These are phyloP conservation scores for Dromaius novaehollandiae DNA, from an alignment of 2,113 vertebrate genomes.

Conservation along the genomic window DNA sequence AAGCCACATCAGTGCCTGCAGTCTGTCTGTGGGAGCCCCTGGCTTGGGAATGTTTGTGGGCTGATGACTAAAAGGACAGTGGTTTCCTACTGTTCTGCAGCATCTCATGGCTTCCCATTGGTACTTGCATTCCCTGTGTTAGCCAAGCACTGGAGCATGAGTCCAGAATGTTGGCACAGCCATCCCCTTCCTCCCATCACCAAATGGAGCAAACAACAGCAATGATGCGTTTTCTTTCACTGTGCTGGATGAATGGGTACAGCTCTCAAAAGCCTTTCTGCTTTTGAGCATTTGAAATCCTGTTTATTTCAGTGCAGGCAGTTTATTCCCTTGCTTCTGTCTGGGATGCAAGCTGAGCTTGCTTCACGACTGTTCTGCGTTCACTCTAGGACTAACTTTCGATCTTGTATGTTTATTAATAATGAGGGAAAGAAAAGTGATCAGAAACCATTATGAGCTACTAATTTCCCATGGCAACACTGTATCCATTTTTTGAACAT, in stretches of 20 bases:
- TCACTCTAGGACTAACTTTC: no score
- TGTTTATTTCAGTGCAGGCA: not conserved
- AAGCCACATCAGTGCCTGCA: no score
- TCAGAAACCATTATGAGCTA: not conserved
- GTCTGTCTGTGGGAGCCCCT: no score
- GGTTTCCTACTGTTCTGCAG: not conserved
- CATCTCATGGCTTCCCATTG: not conserved
- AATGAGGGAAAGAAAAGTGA: no score
- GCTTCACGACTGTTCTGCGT: no score
- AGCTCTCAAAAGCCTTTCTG: not conserved
- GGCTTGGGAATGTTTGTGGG: no score
- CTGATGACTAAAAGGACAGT: no score
- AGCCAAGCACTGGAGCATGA: no score
- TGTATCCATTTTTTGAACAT: not conserved
- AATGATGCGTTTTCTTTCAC: not conserved
- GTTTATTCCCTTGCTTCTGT: not conserved
- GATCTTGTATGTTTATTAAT: no score
- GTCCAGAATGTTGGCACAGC: not conserved
- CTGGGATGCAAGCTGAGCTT: not conserved
- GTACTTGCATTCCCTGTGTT: not conserved
- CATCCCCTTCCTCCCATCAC: no score
- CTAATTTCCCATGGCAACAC: not conserved
- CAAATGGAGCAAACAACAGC: not conserved
- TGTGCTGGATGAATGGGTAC: not conserved
- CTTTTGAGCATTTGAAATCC: not conserved